Evolutionary conservation across 1,140 invertebrate genomes (phyloP).

Genomic region (Drosophila arawakana): DNA sequence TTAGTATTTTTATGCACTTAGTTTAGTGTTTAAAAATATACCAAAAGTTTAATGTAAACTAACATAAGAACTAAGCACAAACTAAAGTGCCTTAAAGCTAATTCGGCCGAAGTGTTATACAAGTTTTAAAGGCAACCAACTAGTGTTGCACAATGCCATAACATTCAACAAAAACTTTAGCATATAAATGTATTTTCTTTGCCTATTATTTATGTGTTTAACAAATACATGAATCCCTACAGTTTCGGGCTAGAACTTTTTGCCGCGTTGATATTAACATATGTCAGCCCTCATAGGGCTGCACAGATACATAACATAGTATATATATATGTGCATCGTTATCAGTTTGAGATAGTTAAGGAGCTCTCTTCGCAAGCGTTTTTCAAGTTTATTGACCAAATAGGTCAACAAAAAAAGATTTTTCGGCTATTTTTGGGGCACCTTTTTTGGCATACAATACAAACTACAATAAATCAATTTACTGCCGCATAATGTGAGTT

Average conservation of each 20-base stretch:
- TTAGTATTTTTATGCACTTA: too few relatives aligned
- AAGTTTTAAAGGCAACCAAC: too few relatives aligned
- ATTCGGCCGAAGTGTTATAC: too few relatives aligned
- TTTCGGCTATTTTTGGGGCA: conserved; percentile 30
- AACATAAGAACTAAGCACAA: too few relatives aligned
- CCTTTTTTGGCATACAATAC: conserved; percentile 35
- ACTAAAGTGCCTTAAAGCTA: too few relatives aligned
- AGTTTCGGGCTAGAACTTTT: background rate
- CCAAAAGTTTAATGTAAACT: too few relatives aligned
- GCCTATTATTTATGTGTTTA: conserved; percentile 1
- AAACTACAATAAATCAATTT: conserved; percentile 59
- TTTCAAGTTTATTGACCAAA: conserved; percentile 46
- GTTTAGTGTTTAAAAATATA: too few relatives aligned
- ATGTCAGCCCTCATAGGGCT: conserved; percentile 15
- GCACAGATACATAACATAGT: background rate
- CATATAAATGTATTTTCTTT: too few relatives aligned
- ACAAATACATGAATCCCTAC: conserved; percentile 13
- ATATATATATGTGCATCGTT: background rate
- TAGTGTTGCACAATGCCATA: background rate
- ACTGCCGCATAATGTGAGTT: conserved; percentile 48
- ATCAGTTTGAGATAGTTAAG: conserved; percentile 10
- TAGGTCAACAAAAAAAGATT: conserved; percentile 28
- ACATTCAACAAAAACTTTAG: background rate
- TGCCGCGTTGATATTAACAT: background rate
- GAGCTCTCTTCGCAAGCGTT: background rate